phyloP scores from a whole-genome alignment of 2,113 vertebrate genomes.

The cattle (Bos taurus) region DNA sequence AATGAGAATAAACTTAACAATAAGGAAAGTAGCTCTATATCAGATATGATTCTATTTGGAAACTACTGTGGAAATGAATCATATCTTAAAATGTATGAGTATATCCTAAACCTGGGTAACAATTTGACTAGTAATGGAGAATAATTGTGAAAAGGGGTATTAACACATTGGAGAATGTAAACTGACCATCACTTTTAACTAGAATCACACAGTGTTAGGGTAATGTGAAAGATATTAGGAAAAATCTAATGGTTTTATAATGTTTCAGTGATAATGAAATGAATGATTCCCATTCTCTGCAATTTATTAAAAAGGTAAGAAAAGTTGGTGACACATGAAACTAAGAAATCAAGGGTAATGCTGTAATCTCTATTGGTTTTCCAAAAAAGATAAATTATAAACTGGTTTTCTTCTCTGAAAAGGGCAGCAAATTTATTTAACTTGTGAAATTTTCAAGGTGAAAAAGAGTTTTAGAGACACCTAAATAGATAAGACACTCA shows the following conservation, averaged over 20 bases:
- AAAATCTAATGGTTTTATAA: background rate
- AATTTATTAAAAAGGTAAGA: background rate
- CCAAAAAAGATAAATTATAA: background rate
- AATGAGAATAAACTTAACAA: background rate
- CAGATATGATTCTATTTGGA: background rate
- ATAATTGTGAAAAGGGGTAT: background rate
- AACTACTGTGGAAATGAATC: background rate
- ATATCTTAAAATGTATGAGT: background rate
- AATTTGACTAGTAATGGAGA: background rate
- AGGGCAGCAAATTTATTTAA: background rate
- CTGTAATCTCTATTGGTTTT: background rate
- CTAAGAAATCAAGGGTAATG: background rate
- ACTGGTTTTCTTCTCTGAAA: background rate
- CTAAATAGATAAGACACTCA: background rate
- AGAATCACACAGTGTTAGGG: background rate
- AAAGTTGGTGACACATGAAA: background rate
- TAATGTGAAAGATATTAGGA: background rate
- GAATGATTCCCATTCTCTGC: background rate
- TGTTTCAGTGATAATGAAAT: background rate
- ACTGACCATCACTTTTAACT: background rate
- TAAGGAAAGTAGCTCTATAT: background rate
- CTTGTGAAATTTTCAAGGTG: background rate
- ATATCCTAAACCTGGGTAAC: background rate
- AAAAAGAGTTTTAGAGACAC: background rate
- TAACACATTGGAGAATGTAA: background rate